These are phyloP conservation scores for Steromphala cineraria DNA, from an alignment of 2,888 invertebrate genomes.

Conservation along the genomic window DNA sequence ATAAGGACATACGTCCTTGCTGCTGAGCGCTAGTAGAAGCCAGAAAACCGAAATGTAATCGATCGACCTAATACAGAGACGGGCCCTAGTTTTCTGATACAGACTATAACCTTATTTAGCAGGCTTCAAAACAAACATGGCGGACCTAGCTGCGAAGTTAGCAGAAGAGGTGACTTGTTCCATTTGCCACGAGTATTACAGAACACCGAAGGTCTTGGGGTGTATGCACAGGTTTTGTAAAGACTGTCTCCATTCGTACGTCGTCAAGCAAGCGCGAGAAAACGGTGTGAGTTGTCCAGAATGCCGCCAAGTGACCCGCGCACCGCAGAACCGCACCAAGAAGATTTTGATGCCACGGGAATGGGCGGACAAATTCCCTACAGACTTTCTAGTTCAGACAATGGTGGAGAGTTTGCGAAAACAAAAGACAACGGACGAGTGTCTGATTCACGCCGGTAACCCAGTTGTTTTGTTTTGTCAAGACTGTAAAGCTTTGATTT, in stretches of 20 bases:
- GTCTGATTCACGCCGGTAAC: background rate
- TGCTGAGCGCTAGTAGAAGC: too few species aligned
- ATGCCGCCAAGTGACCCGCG: background rate
- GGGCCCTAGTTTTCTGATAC: too few species aligned
- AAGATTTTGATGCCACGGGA: background rate
- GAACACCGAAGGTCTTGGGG: background rate
- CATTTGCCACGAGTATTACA: background rate
- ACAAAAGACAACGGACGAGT: background rate
- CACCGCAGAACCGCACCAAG: too few species aligned
- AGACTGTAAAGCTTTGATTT: background rate
- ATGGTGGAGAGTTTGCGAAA: background rate
- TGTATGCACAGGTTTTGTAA: background rate
- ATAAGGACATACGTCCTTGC: too few species aligned
- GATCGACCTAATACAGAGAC: too few species aligned
- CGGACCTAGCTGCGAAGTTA: background rate
- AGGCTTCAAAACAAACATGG: background rate
- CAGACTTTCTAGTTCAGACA: background rate
- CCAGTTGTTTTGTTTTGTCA: background rate
- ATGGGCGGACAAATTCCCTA: background rate
- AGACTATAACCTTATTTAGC: too few species aligned
- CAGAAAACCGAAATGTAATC: too few species aligned
- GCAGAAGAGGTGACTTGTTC: background rate
- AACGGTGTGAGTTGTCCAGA: background rate
- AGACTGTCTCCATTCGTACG: background rate
- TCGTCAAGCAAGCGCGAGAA: background rate